These are phyloP conservation scores for Tetraneura akinire DNA, from an alignment of 1,140 invertebrate species.

Conservation along the genomic window DNA sequence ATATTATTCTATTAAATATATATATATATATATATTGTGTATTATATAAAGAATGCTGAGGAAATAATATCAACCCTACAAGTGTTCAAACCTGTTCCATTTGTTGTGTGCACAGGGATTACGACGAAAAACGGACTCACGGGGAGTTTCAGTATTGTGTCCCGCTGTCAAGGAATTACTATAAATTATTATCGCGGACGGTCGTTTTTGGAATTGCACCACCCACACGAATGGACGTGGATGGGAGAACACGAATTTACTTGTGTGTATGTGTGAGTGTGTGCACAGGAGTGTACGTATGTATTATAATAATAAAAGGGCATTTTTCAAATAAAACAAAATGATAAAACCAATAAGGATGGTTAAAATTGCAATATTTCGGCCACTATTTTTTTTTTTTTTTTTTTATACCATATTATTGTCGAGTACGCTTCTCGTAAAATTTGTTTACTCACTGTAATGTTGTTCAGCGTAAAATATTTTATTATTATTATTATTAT, in stretches of 20 bases:
- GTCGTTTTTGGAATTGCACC: conserved; percentile 45
- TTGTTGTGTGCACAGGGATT: conserved; percentile 47
- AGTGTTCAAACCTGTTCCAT: conserved; percentile 47
- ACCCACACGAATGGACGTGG: conserved; percentile 20
- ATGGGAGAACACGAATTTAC: neutral
- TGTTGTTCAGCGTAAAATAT: no score
- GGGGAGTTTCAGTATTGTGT: conserved; percentile 34
- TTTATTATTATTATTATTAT: no score
- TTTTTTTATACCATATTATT: neutral
- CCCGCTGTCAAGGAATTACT: conserved; percentile 43
- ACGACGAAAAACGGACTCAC: conserved; percentile 37
- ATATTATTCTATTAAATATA: neutral
- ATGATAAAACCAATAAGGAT: conserved; percentile 18
- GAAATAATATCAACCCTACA: conserved; percentile 48
- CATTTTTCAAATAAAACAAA: conserved; percentile 4
- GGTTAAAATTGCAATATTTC: conserved; percentile 6
- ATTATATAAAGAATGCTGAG: conserved; percentile 35
- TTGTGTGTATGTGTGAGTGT: neutral
- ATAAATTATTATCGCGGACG: conserved; percentile 44
- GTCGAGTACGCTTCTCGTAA: neutral
- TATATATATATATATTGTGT: no score
- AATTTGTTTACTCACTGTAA: neutral
- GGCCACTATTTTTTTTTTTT: neutral
- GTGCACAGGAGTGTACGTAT: neutral
- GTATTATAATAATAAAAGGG: conserved; percentile 2